Conservation (phyloP, 2,797 vertebrate species). For the Scyliorhinus canicula region DNA sequence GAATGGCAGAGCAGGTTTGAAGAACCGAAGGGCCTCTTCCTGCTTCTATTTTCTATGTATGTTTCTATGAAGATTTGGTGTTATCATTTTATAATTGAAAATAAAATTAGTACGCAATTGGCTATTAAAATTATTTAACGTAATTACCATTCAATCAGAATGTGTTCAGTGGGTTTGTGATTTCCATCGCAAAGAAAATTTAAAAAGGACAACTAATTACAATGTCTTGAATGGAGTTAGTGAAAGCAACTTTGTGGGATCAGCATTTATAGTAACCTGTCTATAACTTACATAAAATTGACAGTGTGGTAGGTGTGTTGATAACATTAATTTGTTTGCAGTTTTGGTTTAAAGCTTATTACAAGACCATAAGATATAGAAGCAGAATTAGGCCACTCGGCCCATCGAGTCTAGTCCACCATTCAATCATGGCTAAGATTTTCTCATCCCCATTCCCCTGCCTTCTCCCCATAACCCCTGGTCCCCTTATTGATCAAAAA, state of each 20-base stretch:
- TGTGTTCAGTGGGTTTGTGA: not conserved
- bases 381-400: too few relatives aligned
- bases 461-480: too few relatives aligned
- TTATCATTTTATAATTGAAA: not conserved
- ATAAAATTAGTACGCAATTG: not conserved
- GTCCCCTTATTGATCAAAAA: too few relatives aligned
- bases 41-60: too few relatives aligned
- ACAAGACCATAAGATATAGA: too few relatives aligned
- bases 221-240: not conserved
- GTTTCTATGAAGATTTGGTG: too few relatives aligned
- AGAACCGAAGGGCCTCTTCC: too few relatives aligned
- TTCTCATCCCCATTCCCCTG: too few relatives aligned
- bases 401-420: too few relatives aligned
- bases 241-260: not conserved
- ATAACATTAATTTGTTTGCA: not conserved
- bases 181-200: not conserved
- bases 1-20: too few relatives aligned
- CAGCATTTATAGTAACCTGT: not conserved
- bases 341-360: not conserved
- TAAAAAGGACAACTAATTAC: not conserved
- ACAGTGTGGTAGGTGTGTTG: not conserved
- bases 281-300: not conserved
- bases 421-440: too few relatives aligned
- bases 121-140: not conserved
- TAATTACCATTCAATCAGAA: not conserved